Evolutionary conservation across 2,888 invertebrate species (phyloP).

Genomic region (Luperina nickerlii): DNA sequence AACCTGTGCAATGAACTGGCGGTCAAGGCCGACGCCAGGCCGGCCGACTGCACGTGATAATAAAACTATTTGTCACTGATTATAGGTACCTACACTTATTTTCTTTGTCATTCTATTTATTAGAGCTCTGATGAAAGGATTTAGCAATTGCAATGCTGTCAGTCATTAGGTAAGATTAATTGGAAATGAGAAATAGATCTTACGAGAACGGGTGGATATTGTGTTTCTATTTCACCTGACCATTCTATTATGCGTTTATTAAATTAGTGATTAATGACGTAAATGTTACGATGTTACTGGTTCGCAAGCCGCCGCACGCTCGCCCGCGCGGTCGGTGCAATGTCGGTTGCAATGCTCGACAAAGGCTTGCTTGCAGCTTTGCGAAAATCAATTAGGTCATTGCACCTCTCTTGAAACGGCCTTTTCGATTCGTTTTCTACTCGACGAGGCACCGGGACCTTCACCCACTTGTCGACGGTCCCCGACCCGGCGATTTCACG

Average conservation of each 20-base stretch:
- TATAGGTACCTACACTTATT: conserved; percentile 26
- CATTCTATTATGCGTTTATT: conserved; percentile 26
- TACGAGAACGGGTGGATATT: conserved; percentile 29
- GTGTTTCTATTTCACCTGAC: conserved; percentile 11
- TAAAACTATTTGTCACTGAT: conserved; percentile 44
- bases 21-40: conserved; percentile 54
- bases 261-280: conserved; percentile 25
- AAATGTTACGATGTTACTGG: conserved; percentile 24
- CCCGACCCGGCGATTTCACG: conserved; percentile 84
- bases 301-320: background rate
- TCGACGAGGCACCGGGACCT: conserved; percentile 78
- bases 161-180: conserved; percentile 37
- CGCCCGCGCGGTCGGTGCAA: conserved; percentile 21
- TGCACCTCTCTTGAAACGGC: conserved; percentile 73
- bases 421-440: conserved; percentile 77
- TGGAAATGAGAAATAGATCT: conserved; percentile 31
- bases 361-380: conserved; percentile 52
- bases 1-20: conserved; percentile 44
- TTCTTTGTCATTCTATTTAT: conserved; percentile 37
- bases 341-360: conserved; percentile 41
- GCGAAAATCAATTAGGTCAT: conserved; percentile 75
- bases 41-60: conserved; percentile 29
- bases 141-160: conserved; percentile 26
- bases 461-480: conserved; percentile 83
- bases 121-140: conserved; percentile 38